Base-by-base conservation (phyloP, 2,888 invertebrate genomes). In the Drosophila borealis region DNA sequence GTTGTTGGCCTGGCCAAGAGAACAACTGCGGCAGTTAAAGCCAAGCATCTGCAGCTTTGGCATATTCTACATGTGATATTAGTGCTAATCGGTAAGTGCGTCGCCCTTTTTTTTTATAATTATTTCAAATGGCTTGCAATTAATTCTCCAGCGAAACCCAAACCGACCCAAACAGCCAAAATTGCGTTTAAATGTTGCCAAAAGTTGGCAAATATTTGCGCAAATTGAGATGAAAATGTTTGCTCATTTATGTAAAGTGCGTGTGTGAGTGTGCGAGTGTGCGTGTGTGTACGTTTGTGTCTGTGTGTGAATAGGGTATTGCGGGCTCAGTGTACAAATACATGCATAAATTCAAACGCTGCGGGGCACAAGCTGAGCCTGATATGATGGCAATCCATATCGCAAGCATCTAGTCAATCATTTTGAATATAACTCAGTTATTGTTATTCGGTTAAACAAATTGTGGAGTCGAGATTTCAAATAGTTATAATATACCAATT, bases 51-150 rank as follows among this genome's bases (percentile, higher is more conserved):
- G 70, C 88, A 85, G 66, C 75, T 90, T 73, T 91, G 92, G 92
- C 88, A 88, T 74, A 90, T 91, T 67, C 82, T 91, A 70, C 92
- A 91, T 88, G 87, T 91, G 90, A 90, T 91, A 89, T 84, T 91
- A 76, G 90, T 92, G 82, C 81, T 92, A 89, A 92, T 92, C 87
- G 91, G 91, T 91, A 78, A 91, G 91, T 91, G 63, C 33, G 10
- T 39, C 50, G 17, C 17, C 49, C 41, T 39, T 46, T 37, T 63
- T 53, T 62, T 63, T 49, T 56, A 62, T 62, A 68, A 62, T 65
- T 68, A 73, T 80, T 69, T 76, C 14, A 63, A 79, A 78, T 76
- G 62, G 53, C 45, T 51, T 53, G 54, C 64, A 64, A 82, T 85
- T 72, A 61, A 76, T 76, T 29, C 17, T 13, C 13, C 8, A 53